Evolutionary conservation across 2,113 vertebrate species (phyloP).

Genomic region (Cryptomyrus ogoouensis): DNA sequence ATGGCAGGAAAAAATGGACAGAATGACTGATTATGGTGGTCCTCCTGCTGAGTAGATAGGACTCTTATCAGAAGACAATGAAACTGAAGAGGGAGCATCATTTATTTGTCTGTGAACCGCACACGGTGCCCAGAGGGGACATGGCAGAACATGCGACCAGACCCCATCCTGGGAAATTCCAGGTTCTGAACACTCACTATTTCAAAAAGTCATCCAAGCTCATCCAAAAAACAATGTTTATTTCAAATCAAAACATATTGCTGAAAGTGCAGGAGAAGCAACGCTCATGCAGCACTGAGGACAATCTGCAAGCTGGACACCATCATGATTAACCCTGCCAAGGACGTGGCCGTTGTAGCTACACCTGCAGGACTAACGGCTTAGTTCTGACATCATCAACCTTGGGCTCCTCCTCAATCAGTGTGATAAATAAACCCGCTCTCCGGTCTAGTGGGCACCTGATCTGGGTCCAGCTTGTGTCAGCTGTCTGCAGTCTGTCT

Average conservation of each 20-base stretch:
- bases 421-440: constrained; percentile 11
- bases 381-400: constrained; percentile 13
- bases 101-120: constrained; percentile 6
- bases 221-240: neutral
- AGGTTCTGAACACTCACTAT: neutral
- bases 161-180: neutral
- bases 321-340: neutral
- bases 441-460: neutral
- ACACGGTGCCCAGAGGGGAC: neutral
- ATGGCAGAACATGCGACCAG: neutral
- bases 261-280: neutral
- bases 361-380: neutral
- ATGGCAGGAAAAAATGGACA: neutral
- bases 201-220: neutral
- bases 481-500: neutral
- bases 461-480: neutral
- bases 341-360: neutral
- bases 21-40: constrained; percentile 14
- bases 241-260: neutral
- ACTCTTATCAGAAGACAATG: constrained; percentile 15
- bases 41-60: neutral
- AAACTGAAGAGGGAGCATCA: constrained; percentile 8
- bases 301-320: neutral
- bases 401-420: neutral
- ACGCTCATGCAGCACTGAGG: neutral